phyloP scores from a whole-genome alignment of 1,140 invertebrate species.

The Oreohelix idahoensis region DNA sequence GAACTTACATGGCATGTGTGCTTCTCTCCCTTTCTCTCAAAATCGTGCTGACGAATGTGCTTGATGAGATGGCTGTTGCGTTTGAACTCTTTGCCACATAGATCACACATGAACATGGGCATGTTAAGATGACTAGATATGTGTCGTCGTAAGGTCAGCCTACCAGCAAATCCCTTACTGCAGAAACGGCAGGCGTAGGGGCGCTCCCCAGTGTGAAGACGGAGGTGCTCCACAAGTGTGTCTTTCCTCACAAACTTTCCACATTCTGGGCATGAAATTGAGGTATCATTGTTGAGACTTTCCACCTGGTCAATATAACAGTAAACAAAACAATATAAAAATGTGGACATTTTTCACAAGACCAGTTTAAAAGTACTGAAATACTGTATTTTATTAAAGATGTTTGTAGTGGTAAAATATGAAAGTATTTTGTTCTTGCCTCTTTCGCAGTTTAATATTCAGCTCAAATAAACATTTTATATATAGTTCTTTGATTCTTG shows the following conservation, averaged over 20 bases:
- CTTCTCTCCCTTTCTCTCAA: slow-evolving; percentile 58
- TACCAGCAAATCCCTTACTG: slow-evolving; percentile 55
- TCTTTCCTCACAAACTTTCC: slow-evolving; percentile 57
- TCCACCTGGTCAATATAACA: slow-evolving; percentile 43
- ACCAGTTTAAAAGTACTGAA: too few species aligned
- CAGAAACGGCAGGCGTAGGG: slow-evolving; percentile 66
- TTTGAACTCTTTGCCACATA: slow-evolving; percentile 65
- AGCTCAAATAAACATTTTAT: too few species aligned
- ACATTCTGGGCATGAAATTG: slow-evolving; percentile 65
- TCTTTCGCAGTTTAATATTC: too few species aligned
- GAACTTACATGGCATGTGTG: slow-evolving; percentile 74
- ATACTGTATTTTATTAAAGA: too few species aligned
- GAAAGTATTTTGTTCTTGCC: too few species aligned
- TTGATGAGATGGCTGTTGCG: slow-evolving; percentile 54
- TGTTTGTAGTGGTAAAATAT: too few species aligned
- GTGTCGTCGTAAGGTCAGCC: slow-evolving; percentile 64
- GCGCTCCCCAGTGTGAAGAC: slow-evolving; percentile 61
- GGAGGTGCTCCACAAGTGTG: slow-evolving; percentile 64
- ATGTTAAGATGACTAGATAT: slow-evolving; percentile 63
- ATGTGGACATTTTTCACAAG: too few species aligned
- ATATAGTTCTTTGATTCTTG: too few species aligned
- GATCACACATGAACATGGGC: slow-evolving; percentile 56
- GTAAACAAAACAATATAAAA: not conserved
- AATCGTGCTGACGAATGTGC: slow-evolving; percentile 61
- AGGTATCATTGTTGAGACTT: slow-evolving; percentile 45